These are phyloP conservation scores for Lysandra coridon DNA, from an alignment of 2,888 invertebrate species.

Conservation along the genomic window DNA sequence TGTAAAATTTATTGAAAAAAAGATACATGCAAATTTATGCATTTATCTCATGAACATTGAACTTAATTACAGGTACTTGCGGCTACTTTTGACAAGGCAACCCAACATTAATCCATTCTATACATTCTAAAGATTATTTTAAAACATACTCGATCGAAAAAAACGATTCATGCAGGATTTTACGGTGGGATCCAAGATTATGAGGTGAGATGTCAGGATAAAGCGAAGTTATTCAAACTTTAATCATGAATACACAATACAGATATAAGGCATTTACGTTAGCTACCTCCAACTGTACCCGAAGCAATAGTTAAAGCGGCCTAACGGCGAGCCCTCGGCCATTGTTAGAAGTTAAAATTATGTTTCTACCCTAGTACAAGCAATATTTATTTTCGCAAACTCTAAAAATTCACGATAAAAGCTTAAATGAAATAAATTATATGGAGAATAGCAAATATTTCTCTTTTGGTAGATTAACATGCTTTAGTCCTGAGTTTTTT, in stretches of 20 bases:
- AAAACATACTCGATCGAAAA: too few relatives aligned
- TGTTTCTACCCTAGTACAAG: not conserved
- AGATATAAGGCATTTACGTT: not conserved
- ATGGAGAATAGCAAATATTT: not conserved
- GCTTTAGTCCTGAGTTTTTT: too few relatives aligned
- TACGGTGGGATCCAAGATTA: too few relatives aligned
- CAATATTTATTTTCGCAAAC: not conserved
- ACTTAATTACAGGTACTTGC: too few relatives aligned
- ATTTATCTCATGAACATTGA: too few relatives aligned
- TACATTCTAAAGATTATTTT: too few relatives aligned
- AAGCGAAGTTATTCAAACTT: slow-evolving; percentile 1
- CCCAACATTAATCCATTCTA: too few relatives aligned
- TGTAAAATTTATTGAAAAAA: too few relatives aligned
- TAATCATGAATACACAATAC: not conserved
- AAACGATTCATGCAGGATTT: too few relatives aligned
- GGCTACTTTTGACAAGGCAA: too few relatives aligned
- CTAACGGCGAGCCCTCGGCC: not conserved
- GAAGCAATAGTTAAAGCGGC: not conserved
- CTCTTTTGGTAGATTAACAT: too few relatives aligned
- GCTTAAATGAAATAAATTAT: not conserved
- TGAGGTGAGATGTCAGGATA: not conserved
- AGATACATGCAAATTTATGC: too few relatives aligned
- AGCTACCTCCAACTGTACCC: not conserved
- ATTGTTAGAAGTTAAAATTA: not conserved
- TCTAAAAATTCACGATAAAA: not conserved